A percentile compares a stretch with the other conserved stretches of the same genome.
Conservation (phyloP, 2,113 vertebrate species). For the Python bivittatus region DNA sequence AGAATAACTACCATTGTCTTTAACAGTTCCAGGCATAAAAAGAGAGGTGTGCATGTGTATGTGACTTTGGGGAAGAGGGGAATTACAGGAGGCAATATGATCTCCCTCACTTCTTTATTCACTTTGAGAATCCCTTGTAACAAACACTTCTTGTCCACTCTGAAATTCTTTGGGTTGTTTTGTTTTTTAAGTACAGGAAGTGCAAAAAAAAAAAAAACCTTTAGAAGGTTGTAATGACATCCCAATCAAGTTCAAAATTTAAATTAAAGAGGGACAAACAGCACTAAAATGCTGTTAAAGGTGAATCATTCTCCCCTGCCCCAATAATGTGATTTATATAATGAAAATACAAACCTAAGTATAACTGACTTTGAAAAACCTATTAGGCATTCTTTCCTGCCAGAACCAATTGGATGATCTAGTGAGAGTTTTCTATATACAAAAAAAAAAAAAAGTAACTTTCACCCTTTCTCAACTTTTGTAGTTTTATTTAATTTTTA, state of each 20-base stretch:
- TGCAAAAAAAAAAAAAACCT: slow-evolving; percentile 65
- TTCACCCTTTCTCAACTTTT: slow-evolving; percentile 78
- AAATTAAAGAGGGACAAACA: slow-evolving; percentile 57
- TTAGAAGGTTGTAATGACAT: slow-evolving; percentile 42
- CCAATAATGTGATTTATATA: slow-evolving; percentile 53
- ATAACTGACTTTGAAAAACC: slow-evolving; percentile 77
- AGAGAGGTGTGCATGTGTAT: slow-evolving; percentile 6
- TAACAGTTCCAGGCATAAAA: slow-evolving; percentile 34
- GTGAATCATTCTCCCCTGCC: slow-evolving; percentile 62
- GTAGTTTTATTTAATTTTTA: slow-evolving; percentile 79
- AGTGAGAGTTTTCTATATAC: slow-evolving; percentile 81
- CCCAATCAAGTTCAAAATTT: slow-evolving; percentile 55
- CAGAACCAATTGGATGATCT: slow-evolving; percentile 78
- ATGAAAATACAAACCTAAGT: slow-evolving; percentile 72
- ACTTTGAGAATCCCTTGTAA: slow-evolving; percentile 63
- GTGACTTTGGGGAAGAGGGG: background rate
- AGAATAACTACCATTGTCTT: slow-evolving; percentile 40
- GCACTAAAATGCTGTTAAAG: slow-evolving; percentile 35
- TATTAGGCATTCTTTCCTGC: slow-evolving; percentile 77
- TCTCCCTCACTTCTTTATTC: background rate
- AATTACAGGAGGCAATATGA: background rate
- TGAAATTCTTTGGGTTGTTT: slow-evolving; percentile 79
- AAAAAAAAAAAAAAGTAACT: slow-evolving; percentile 80
- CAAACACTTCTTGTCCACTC: slow-evolving; percentile 71
- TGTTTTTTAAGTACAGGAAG: slow-evolving; percentile 67